A percentile compares a stretch with the other conserved stretches of the same genome.
Conservation (phyloP, 1,140 invertebrate genomes). For the Hyposmocoma kahamanoa region DNA sequence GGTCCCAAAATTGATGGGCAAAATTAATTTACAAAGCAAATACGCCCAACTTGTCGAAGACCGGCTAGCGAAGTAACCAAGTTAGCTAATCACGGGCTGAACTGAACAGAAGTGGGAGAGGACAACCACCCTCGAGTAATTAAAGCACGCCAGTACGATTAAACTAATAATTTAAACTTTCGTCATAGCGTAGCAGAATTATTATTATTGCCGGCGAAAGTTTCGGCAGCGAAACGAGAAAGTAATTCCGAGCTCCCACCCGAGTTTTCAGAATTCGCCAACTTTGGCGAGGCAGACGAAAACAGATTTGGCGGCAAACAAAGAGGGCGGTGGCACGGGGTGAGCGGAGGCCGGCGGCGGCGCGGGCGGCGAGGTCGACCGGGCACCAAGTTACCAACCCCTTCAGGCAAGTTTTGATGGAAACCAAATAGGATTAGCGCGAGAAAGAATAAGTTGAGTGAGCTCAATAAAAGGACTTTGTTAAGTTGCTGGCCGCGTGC, state of each 20-base stretch:
- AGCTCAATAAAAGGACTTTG: constrained; percentile 23
- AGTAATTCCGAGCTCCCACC: constrained; percentile 47
- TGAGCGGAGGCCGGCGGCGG: constrained; percentile 10
- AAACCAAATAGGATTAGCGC: constrained; percentile 66
- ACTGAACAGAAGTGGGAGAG: constrained; percentile 14
- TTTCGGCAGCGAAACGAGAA: constrained; percentile 51
- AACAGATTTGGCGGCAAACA: constrained; percentile 64
- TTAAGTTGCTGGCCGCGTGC: constrained; percentile 17
- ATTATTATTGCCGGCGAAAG: constrained; percentile 60
- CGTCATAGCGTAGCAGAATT: constrained; percentile 59
- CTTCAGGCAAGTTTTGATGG: constrained; percentile 64
- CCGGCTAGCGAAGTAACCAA: constrained; percentile 8
- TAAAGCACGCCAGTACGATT: constrained; percentile 58
- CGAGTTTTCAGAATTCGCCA: constrained; percentile 48
- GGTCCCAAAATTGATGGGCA: constrained; percentile 25
- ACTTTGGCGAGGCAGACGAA: constrained; percentile 52
- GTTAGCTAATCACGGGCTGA: constrained; percentile 27
- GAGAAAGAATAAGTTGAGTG: constrained; percentile 55
- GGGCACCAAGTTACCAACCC: constrained; percentile 24
- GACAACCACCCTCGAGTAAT: constrained; percentile 43
- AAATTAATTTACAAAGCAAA: constrained; percentile 41
- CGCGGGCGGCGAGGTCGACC: constrained; percentile 10
- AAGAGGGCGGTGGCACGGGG: constrained; percentile 35
- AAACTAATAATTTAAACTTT: constrained; percentile 72
- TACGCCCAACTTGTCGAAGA: constrained; percentile 3